Evolutionary conservation across 2,797 vertebrate genomes (phyloP).

Genomic region (Anas georgica): DNA sequence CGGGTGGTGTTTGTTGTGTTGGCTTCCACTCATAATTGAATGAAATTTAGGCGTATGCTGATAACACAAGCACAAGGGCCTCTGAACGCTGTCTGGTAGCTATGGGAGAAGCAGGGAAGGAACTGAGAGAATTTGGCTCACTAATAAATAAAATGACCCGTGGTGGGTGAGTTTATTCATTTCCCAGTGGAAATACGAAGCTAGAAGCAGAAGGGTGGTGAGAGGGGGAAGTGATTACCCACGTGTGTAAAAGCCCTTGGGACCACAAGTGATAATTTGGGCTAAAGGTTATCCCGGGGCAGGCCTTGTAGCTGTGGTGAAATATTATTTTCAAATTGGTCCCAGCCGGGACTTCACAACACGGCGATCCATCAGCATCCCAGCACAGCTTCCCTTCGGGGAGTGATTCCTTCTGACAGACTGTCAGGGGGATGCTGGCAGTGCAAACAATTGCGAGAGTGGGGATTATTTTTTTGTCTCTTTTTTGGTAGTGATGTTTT

Average conservation of each 20-base stretch:
- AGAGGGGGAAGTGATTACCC: neutral
- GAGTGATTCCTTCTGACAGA: neutral
- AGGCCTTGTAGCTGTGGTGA: neutral
- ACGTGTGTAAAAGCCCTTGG: neutral
- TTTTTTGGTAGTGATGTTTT: neutral
- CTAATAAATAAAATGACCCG: neutral
- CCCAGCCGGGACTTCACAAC: neutral
- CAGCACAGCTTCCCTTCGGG: neutral
- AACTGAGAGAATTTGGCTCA: neutral
- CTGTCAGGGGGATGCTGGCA: neutral
- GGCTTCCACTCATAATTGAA: constrained; percentile 13
- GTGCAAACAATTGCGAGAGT: neutral
- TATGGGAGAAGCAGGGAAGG: neutral
- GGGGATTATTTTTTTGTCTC: neutral
- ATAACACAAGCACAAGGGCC: neutral
- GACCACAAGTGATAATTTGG: neutral
- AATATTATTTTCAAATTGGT: neutral
- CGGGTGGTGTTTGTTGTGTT: neutral
- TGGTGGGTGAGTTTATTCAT: neutral
- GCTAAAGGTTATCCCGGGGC: neutral
- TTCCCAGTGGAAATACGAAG: neutral
- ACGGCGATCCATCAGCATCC: neutral
- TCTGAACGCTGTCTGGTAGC: neutral
- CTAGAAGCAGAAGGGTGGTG: neutral
- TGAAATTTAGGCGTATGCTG: neutral